Evolutionary conservation across 23 tunicate genomes (phyloP), one percentile per base, ranked within the genome.

Genomic region (Ciona savignyi): DNA sequence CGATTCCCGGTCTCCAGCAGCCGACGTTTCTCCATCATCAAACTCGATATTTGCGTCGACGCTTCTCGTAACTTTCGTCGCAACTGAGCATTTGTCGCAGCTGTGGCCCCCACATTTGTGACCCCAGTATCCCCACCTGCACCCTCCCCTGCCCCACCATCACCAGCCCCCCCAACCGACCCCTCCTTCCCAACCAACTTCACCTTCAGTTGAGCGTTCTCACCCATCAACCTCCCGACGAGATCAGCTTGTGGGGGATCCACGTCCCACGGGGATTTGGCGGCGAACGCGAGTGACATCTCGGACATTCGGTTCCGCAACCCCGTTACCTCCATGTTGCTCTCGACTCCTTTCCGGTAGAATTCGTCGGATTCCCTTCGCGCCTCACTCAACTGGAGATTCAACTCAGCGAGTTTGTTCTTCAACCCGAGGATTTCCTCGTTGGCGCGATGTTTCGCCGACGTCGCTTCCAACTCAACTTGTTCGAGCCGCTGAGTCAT

Each of bases 31-130:
- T 85, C 90, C 27, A 42, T 78, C 1, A 62, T 32, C 21, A 85
- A 42, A 15, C 56, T 42, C 15, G 56, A 42, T 42, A 42, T 42
- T 42, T 42, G 56, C 15, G 9, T 42, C 51, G 27, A 26, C 25
- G 0, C 25, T 11, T 72, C 67, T 28, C 27, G 66, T 25, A 85
- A 66, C 42, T 85, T 82, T 56, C 74, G 63, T 51, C 80, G 66
- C 70, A 86, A 42, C 6, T 67, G 67, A 72, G 79, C 79, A 22
- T 85, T 67, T 11, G 75, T 28, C 61, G 79, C 93, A 24, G 79
- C 75, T 1, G 78, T 71, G 65, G 34, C 65, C 15, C 67, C 51
- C 67, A 72, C 78, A 30, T 85, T 83, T 30, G 48, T 78, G 2
- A 62, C 32, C 21, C 78, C 9, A 15, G 11, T 42, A 6, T 42